Evolutionary conservation across 2,797 vertebrate species (phyloP).

Genomic region (Hapalemur alaotrensis): DNA sequence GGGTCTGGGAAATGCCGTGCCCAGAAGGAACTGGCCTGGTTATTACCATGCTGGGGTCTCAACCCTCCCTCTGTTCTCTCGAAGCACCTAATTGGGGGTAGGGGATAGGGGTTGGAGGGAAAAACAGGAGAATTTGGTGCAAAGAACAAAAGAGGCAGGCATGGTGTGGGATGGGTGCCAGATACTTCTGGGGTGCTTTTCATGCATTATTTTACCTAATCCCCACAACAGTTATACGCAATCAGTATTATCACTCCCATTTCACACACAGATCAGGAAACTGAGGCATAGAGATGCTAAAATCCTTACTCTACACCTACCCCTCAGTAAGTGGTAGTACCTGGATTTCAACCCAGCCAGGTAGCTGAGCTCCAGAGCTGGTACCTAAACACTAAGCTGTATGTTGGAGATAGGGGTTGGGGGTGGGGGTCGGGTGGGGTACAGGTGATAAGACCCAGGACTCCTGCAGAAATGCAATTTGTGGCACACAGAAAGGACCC

Average conservation of each 20-base stretch:
- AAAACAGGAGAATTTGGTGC: background rate
- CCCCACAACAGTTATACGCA: background rate
- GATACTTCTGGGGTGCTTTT: background rate
- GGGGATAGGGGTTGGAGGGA: too few species aligned
- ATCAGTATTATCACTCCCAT: background rate
- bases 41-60: background rate
- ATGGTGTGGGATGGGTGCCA: background rate
- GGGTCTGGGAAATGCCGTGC: background rate
- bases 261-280: background rate
- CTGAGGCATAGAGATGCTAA: background rate
- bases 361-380: background rate
- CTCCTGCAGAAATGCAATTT: background rate
- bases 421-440: background rate
- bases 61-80: background rate
- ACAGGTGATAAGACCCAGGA: background rate
- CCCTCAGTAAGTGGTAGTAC: background rate
- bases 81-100: background rate
- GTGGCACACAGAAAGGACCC: background rate
- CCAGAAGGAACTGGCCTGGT: background rate
- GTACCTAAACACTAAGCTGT: background rate
- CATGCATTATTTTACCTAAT: background rate
- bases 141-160: background rate
- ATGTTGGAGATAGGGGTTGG: background rate
- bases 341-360: background rate
- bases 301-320: background rate